Evolutionary conservation across 2,797 vertebrate genomes (phyloP).

Genomic region (Neosalanx taihuensis): DNA sequence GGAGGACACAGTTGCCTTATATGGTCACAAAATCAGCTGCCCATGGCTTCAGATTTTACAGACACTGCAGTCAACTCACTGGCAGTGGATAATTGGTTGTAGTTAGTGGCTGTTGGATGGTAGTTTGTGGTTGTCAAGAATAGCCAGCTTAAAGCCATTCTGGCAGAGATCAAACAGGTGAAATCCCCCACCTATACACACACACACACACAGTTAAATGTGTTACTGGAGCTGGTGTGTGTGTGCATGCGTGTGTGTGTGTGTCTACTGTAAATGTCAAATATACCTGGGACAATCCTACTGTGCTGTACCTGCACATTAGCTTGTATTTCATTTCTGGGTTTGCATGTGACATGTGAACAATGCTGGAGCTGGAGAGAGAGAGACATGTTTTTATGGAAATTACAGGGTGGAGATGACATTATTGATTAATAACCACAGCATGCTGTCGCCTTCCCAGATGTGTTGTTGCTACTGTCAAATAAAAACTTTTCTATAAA

Average conservation of each 20-base stretch:
- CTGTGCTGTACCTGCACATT: not conserved
- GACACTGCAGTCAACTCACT: too few species aligned
- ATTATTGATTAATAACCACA: not conserved
- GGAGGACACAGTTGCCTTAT: too few species aligned
- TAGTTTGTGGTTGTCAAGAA: conserved; percentile 7
- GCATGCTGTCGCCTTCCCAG: not conserved
- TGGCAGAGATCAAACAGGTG: too few species aligned
- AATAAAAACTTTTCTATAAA: not conserved
- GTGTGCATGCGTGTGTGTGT: not conserved
- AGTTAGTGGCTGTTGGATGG: not conserved
- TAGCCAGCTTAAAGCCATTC: not conserved
- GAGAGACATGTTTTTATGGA: not conserved
- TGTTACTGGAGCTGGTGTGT: not conserved
- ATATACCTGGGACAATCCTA: not conserved
- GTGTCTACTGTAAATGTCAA: not conserved
- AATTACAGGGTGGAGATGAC: not conserved
- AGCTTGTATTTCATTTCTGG: not conserved
- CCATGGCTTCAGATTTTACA: too few species aligned
- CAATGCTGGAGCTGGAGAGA: not conserved
- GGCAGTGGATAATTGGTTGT: not conserved
- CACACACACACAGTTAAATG: not conserved
- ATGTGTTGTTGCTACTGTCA: not conserved
- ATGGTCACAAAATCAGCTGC: too few species aligned
- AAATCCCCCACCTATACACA: not conserved
- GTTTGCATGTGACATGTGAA: not conserved